Conservation (phyloP, 2,797 vertebrate species). For the Podarcis lilfordi region DNA sequence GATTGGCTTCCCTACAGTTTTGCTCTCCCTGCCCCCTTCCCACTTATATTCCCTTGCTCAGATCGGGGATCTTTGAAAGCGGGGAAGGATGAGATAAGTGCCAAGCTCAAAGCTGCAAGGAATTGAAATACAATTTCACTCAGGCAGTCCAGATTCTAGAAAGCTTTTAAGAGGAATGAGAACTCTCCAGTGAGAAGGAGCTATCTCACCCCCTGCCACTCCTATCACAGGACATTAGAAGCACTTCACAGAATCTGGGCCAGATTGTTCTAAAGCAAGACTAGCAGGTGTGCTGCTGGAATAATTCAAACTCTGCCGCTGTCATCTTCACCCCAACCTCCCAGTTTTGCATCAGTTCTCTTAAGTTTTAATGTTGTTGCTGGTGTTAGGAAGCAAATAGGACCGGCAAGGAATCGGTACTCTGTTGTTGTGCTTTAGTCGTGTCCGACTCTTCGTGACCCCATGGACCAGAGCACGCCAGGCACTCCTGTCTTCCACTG, state of each 20-base stretch:
- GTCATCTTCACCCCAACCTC: no score
- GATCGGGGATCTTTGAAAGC: neutral
- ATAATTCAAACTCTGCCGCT: neutral
- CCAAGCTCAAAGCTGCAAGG: neutral
- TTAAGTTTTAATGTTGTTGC: neutral
- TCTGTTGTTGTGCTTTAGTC: no score
- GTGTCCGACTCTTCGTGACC: no score
- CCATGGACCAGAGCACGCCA: no score
- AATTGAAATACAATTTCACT: neutral
- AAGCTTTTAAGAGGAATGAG: neutral
- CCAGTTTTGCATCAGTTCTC: neutral
- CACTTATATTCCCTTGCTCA: neutral
- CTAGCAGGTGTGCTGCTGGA: neutral
- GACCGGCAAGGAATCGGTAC: no score
- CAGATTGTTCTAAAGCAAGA: neutral
- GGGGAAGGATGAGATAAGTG: neutral
- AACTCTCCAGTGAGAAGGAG: neutral
- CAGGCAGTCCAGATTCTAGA: neutral
- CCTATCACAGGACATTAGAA: neutral
- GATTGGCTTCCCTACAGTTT: neutral
- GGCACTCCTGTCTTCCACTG: no score
- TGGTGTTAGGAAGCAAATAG: no score
- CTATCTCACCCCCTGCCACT: neutral
- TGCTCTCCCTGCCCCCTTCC: neutral
- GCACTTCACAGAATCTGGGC: neutral